Percentiles rank a stretch among this genome's conserved stretches.
These are phyloP conservation scores for Homalodisca vitripennis DNA, from an alignment of 1,140 invertebrate genomes.

Conservation along the genomic window DNA sequence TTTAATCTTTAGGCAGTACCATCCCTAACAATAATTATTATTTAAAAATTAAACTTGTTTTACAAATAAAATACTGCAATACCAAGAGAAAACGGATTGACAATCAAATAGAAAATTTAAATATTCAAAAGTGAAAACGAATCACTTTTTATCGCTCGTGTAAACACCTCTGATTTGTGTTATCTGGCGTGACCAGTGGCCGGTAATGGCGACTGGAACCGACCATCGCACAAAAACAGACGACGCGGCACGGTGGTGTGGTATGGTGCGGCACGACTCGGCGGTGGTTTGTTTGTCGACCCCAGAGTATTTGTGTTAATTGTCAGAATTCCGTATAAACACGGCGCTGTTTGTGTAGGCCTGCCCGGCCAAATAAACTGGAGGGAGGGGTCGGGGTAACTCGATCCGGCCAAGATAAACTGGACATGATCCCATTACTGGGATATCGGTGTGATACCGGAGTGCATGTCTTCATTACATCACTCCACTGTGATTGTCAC, in stretches of 20 bases:
- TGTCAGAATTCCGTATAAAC: slow-evolving; percentile 18
- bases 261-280: background rate
- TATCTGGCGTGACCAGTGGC: background rate
- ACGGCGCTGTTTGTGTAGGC: slow-evolving; percentile 1
- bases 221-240: too few species aligned
- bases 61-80: too few species aligned
- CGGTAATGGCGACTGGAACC: too few species aligned
- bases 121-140: background rate
- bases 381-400: background rate
- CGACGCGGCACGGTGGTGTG: background rate
- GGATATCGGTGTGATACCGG: too few species aligned
- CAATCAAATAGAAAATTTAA: too few species aligned
- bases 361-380: slow-evolving; percentile 4
- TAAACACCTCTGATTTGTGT: background rate
- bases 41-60: too few species aligned
- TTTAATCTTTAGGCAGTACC: too few species aligned
- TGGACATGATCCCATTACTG: background rate
- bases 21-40: too few species aligned
- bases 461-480: too few species aligned
- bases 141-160: background rate
- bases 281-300: background rate
- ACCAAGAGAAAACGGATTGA: too few species aligned
- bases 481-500: too few species aligned
- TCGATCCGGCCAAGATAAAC: background rate
- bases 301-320: slow-evolving; percentile 22